phyloP scores from a whole-genome alignment of 2,113 vertebrate species.

The Bufo bufo region DNA sequence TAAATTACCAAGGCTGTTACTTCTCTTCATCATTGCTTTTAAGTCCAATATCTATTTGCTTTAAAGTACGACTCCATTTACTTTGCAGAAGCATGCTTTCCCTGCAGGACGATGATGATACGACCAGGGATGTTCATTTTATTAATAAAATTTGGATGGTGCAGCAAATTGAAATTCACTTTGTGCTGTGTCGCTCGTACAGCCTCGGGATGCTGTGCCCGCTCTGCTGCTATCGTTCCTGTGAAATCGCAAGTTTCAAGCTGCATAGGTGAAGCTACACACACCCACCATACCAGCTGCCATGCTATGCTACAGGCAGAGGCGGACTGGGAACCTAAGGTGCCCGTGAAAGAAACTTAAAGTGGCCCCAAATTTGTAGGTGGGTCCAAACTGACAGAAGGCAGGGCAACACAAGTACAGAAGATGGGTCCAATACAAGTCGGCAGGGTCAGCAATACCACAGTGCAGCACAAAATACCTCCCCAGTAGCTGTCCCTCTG shows the following conservation, averaged over 20 bases:
- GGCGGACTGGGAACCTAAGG: too few species aligned
- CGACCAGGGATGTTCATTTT: background rate
- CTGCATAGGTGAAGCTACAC: background rate
- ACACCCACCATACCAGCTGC: too few species aligned
- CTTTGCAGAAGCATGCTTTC: background rate
- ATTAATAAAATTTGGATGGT: background rate
- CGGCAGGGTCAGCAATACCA: too few species aligned
- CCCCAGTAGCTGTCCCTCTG: too few species aligned
- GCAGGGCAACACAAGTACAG: too few species aligned
- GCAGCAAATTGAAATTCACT: background rate
- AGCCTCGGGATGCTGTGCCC: background rate
- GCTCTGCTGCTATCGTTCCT: background rate
- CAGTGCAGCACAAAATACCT: too few species aligned
- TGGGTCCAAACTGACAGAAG: too few species aligned
- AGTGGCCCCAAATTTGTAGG: too few species aligned
- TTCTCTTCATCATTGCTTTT: background rate
- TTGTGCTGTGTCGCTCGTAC: background rate
- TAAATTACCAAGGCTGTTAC: background rate
- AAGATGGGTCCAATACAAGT: too few species aligned
- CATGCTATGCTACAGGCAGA: too few species aligned
- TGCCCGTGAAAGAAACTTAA: too few species aligned
- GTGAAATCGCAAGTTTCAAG: background rate
- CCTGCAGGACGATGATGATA: background rate
- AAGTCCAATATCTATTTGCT: background rate
- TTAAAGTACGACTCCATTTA: background rate